Base-by-base conservation (phyloP, 2,888 invertebrate species). In the Proisotoma minuta region DNA sequence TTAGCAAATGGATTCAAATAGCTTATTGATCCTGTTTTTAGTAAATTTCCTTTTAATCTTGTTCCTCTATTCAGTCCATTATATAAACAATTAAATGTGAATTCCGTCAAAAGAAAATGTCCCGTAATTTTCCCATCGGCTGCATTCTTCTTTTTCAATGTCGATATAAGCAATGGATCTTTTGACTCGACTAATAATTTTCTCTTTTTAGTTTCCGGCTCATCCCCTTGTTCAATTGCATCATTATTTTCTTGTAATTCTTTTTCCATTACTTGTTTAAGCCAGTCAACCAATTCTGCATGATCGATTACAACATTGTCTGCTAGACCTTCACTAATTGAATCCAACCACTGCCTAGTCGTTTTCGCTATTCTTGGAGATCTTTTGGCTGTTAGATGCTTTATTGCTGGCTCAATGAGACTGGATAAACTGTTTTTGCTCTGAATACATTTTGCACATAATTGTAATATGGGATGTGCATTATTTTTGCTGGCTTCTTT, bases 401-500 rank as follows among this genome's bases (percentile, higher is more conserved):
- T 62, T 3, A 69, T 47, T 0, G 69, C 65, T 26, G 69, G 69
- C 4, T 62, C 60, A 40, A 69, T 66, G 5, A 69, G 24, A 0
- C 24, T 23, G 27, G 58, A 56, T 29, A 66, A 43, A 29, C 63
- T 62, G 4, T 63, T 59, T 18, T 54, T 28, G 5, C 24, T 28
- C 2, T 51, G 59, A 0, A 66, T 61, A 59, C 59, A 66, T 43
- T 69, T 66, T 3, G 65, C 63, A 57, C 66, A 70, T 1, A 63
- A 56, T 60, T 64, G 65, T 12, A 71, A 53, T 51, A 71, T 63
- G 20, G 61, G 63, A 51, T 61, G 56, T 0, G 68, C 67, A 58
- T 71, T 71, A 34, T 60, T 63, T 40, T 64, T 65, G 12, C 62
- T 62, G 1, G 71, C 71, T 51, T 71, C 71, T 27, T 61, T 27